These are phyloP conservation scores for Copsychus sechellarum DNA, from an alignment of 2,113 vertebrate genomes.

Conservation along the genomic window DNA sequence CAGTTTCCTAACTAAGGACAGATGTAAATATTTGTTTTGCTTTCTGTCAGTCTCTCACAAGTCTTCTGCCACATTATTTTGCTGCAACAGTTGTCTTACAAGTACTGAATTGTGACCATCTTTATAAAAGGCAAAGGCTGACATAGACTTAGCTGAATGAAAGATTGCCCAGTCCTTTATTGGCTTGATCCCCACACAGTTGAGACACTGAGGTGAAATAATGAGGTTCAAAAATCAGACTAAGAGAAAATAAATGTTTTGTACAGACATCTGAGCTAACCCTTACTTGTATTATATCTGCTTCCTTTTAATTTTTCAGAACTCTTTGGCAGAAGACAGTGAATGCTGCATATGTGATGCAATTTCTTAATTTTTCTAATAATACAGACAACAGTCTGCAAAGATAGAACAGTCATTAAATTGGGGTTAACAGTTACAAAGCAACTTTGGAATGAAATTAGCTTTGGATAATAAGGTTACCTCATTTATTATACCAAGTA, in stretches of 20 bases:
- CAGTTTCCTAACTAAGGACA: background rate
- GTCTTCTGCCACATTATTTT: background rate
- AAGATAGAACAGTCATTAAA: background rate
- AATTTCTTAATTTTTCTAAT: background rate
- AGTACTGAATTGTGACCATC: background rate
- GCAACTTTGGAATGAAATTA: background rate
- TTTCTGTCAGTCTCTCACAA: background rate
- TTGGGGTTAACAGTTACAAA: background rate
- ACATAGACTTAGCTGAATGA: background rate
- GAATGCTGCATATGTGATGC: background rate
- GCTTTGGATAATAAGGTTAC: background rate
- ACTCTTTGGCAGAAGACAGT: background rate
- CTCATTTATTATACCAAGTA: background rate
- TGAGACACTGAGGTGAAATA: background rate
- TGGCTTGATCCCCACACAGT: accelerated
- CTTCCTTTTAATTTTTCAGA: background rate
- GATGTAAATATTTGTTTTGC: background rate
- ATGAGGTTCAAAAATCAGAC: background rate
- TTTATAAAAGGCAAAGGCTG: background rate
- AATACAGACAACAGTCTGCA: background rate
- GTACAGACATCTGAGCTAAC: background rate
- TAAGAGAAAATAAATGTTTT: background rate
- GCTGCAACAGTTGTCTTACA: background rate
- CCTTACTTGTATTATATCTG: background rate
- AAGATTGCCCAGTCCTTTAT: background rate